Percentiles rank a stretch among this genome's conserved stretches.
These are phyloP conservation scores for Cordilura impudica DNA, from an alignment of 2,888 invertebrate species.

Conservation along the genomic window DNA sequence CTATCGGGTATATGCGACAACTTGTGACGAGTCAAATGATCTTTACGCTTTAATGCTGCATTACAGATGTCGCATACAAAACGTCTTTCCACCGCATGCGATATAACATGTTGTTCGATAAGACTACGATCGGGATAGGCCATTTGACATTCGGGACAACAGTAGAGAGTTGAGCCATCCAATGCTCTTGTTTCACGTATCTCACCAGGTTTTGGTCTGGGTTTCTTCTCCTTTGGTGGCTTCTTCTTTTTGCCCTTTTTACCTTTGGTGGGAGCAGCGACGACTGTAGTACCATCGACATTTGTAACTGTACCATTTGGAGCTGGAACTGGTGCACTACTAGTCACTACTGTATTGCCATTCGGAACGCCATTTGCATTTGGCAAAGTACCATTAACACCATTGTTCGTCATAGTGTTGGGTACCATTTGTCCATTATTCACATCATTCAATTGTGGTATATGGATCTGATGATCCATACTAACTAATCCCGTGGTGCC, in stretches of 20 bases:
- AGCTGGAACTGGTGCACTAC: conserved; percentile 76
- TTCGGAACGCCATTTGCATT: conserved; percentile 68
- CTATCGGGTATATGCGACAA: conserved; percentile 93
- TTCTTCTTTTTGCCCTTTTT: conserved; percentile 79
- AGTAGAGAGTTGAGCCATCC: conserved; percentile 90
- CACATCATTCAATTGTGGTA: conserved; percentile 74
- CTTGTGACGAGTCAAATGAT: conserved; percentile 91
- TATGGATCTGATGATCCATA: conserved; percentile 73
- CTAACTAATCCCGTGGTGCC: conserved; percentile 69
- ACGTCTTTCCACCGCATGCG: conserved; percentile 89
- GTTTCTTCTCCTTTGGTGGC: conserved; percentile 86
- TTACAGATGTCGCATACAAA: conserved; percentile 94
- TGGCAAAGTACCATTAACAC: conserved; percentile 59
- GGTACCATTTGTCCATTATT: conserved; percentile 54
- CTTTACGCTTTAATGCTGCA: conserved; percentile 91
- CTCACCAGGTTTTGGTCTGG: conserved; percentile 83
- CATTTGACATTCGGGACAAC: conserved; percentile 94
- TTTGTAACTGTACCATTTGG: conserved; percentile 79
- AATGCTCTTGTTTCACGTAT: conserved; percentile 81
- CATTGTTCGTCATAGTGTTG: conserved; percentile 63
- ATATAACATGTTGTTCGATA: conserved; percentile 90
- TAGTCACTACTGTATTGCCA: conserved; percentile 75
- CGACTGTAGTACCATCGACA: conserved; percentile 76
- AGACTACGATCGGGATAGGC: conserved; percentile 91
- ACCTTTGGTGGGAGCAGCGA: conserved; percentile 73